phyloP scores from a whole-genome alignment of 2,113 vertebrate genomes.

The Alethe castanea region DNA sequence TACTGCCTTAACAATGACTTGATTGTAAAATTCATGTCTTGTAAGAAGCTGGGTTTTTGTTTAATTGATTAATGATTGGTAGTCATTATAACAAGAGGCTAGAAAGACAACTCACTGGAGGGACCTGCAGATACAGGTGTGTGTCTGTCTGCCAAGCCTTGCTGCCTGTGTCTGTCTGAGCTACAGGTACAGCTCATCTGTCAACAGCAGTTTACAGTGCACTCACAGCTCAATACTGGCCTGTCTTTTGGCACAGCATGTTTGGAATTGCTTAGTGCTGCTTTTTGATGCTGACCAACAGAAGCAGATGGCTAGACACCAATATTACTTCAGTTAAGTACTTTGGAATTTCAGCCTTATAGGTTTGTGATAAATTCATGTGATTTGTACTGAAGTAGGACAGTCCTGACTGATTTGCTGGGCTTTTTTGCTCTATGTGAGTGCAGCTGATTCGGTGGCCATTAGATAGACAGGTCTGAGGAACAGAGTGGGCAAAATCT shows the following conservation, averaged over 20 bases:
- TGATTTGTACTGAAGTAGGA: neutral
- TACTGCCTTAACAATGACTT: neutral
- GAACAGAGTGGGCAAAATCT: neutral
- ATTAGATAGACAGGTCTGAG: neutral
- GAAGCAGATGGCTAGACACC: neutral
- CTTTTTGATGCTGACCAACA: neutral
- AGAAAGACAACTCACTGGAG: neutral
- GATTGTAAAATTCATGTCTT: neutral
- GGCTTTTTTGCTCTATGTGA: neutral
- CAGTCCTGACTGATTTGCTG: neutral
- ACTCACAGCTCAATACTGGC: neutral
- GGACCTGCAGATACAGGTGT: neutral
- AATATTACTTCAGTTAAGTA: neutral
- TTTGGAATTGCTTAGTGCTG: neutral
- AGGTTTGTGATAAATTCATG: neutral
- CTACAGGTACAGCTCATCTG: accelerated
- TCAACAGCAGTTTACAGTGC: neutral
- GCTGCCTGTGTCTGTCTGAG: neutral
- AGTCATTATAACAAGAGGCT: neutral
- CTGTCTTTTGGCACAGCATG: neutral
- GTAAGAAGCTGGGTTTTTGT: neutral
- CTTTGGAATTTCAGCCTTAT: neutral
- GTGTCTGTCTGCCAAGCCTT: neutral
- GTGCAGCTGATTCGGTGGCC: neutral
- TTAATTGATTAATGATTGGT: neutral